A percentile compares a stretch with the other conserved stretches of the same genome.
Evolutionary conservation across 2,888 invertebrate species (phyloP).

Genomic region (Caradrina kadenii): DNA sequence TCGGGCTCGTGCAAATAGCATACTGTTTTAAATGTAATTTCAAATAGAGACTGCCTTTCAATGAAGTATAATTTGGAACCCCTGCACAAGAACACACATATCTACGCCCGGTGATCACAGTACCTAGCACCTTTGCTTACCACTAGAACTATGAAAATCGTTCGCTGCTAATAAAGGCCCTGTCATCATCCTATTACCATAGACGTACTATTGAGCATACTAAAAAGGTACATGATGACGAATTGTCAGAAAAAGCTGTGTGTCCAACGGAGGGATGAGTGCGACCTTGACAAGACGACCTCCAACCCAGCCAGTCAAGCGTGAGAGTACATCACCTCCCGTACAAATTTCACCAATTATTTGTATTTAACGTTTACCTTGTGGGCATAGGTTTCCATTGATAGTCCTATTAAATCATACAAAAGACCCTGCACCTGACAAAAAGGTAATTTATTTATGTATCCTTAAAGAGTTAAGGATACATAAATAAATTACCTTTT

Average conservation of each 20-base stretch:
- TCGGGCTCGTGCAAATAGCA: too few relatives aligned
- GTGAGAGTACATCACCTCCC: conserved; percentile 75
- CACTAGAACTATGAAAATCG: neutral
- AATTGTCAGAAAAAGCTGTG: conserved; percentile 42
- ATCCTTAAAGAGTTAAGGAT: too few relatives aligned
- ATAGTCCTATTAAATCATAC: too few relatives aligned
- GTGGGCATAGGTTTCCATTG: neutral
- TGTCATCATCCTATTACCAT: neutral
- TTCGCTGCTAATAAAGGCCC: neutral
- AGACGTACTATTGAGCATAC: neutral
- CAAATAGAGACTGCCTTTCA: too few relatives aligned
- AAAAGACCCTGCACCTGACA: too few relatives aligned
- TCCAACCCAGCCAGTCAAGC: conserved; percentile 75
- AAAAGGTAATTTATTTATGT: neutral
- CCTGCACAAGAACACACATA: too few relatives aligned
- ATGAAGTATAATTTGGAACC: too few relatives aligned
- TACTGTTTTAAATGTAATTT: too few relatives aligned
- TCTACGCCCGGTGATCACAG: too few relatives aligned
- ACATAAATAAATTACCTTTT: neutral
- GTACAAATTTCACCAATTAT: conserved; percentile 78
- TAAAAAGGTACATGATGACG: conserved; percentile 29
- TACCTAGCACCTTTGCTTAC: neutral
- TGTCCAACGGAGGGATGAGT: conserved; percentile 52
- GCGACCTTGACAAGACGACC: conserved; percentile 76
- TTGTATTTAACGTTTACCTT: conserved; percentile 12